These are phyloP conservation scores for Drosophila miranda DNA, from an alignment of 1,140 invertebrate species.

Conservation along the genomic window DNA sequence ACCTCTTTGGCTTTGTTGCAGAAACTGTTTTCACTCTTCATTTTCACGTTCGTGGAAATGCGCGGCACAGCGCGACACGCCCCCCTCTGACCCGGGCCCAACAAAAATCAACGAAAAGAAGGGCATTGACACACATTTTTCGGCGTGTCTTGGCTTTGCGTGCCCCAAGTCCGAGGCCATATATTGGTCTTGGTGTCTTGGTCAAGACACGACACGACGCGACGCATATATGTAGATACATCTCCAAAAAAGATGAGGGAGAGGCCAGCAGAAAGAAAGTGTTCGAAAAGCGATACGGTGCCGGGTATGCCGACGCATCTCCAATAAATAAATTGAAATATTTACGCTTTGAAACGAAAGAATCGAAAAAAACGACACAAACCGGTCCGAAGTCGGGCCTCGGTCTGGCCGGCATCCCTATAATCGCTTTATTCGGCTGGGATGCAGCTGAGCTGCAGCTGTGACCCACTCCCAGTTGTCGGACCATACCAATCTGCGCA, in stretches of 20 bases:
- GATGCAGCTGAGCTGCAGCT: too few species aligned
- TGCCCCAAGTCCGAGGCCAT: conserved; percentile 46
- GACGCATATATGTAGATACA: conserved; percentile 31
- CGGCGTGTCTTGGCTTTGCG: conserved; percentile 38
- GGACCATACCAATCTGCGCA: conserved; percentile 68
- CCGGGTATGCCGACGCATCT: conserved; percentile 54
- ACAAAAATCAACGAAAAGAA: conserved; percentile 45
- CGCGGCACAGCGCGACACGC: conserved; percentile 40
- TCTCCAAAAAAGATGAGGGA: conserved; percentile 26
- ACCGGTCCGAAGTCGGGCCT: conserved; percentile 14
- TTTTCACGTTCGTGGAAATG: conserved; percentile 75
- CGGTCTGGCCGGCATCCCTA: conserved; percentile 60
- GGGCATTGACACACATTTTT: conserved; percentile 72
- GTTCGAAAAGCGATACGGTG: conserved; percentile 36
- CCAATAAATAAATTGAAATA: conserved; percentile 79
- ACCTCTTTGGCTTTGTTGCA: conserved; percentile 63
- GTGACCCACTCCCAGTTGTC: conserved; percentile 78
- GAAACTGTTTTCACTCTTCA: conserved; percentile 74
- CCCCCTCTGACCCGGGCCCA: conserved; percentile 21
- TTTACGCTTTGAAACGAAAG: conserved; percentile 61
- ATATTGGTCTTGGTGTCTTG: conserved; percentile 36
- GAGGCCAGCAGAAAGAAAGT: conserved; percentile 51
- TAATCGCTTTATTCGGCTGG: conserved; percentile 65
- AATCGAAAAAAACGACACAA: conserved; percentile 38
- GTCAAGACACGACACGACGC: conserved; percentile 51